A percentile compares a stretch with the other conserved stretches of the same genome.
These are phyloP conservation scores for Dipodomys merriami DNA, from an alignment of 2,113 vertebrate genomes.

Conservation along the genomic window DNA sequence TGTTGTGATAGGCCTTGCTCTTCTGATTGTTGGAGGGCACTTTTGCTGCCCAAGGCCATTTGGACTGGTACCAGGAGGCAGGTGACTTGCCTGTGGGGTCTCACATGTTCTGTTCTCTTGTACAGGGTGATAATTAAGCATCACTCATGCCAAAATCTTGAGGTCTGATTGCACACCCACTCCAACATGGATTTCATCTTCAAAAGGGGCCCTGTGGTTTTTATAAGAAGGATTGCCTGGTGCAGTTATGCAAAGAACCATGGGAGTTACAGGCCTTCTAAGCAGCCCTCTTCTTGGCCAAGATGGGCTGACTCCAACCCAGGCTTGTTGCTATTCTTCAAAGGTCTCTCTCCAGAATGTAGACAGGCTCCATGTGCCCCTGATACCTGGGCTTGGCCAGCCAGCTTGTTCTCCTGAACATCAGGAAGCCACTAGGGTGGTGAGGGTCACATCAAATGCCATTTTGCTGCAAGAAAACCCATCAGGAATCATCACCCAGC, in stretches of 20 bases:
- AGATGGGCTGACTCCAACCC: rapidly evolving
- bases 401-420: rapidly evolving
- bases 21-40: constrained; percentile 41
- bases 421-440: background rate
- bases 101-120: background rate
- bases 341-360: background rate
- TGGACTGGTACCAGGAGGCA: background rate
- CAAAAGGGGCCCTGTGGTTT: background rate
- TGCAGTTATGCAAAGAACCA: rapidly evolving
- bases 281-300: background rate
- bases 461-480: background rate
- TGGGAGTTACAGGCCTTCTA: background rate
- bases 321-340: background rate
- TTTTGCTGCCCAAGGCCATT: background rate
- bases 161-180: background rate
- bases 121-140: background rate
- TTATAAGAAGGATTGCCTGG: background rate
- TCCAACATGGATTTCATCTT: background rate
- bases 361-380: background rate
- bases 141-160: background rate
- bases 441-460: background rate
- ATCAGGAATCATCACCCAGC: background rate
- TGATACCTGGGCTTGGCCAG: too few species aligned
- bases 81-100: background rate
- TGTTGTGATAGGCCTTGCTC: constrained; percentile 19